These are phyloP conservation scores for Cladopsammia gracilis DNA, from an alignment of 64 coral and sea anemone genomes.

Conservation along the genomic window DNA sequence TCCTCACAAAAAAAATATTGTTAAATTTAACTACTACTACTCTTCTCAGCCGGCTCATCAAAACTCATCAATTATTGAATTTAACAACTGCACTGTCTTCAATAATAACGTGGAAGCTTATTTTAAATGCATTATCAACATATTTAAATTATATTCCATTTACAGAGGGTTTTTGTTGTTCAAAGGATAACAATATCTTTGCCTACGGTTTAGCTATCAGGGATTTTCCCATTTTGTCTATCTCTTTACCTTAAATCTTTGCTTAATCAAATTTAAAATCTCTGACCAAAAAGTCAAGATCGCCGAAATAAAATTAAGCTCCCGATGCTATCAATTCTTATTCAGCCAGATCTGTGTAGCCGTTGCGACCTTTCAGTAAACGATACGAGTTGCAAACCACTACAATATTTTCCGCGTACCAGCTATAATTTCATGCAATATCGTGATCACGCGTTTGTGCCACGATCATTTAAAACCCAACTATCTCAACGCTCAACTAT, in stretches of 20 bases:
- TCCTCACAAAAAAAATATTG: not conserved
- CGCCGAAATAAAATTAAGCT: not conserved
- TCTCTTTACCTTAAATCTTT: not conserved
- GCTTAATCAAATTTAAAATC: not conserved
- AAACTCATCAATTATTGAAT: not conserved
- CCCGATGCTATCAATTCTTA: not conserved
- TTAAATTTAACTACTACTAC: not conserved
- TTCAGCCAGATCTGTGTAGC: not conserved
- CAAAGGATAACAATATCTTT: not conserved
- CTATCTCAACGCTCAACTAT: not conserved
- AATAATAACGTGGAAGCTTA: not conserved
- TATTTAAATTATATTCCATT: not conserved
- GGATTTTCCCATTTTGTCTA: not conserved
- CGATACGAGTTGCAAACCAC: not conserved
- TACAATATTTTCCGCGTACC: not conserved
- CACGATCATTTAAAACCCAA: slow-evolving; percentile 1
- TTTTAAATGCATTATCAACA: not conserved
- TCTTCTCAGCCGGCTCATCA: too few species aligned
- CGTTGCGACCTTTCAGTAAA: not conserved
- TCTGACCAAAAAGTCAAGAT: not conserved
- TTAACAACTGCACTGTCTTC: too few species aligned
- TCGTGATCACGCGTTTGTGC: not conserved
- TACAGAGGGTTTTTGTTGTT: not conserved
- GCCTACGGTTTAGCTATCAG: not conserved
- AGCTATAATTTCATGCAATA: not conserved